Evolutionary conservation across 2,888 invertebrate species (phyloP).

Genomic region (Schizotus pectinicornis): DNA sequence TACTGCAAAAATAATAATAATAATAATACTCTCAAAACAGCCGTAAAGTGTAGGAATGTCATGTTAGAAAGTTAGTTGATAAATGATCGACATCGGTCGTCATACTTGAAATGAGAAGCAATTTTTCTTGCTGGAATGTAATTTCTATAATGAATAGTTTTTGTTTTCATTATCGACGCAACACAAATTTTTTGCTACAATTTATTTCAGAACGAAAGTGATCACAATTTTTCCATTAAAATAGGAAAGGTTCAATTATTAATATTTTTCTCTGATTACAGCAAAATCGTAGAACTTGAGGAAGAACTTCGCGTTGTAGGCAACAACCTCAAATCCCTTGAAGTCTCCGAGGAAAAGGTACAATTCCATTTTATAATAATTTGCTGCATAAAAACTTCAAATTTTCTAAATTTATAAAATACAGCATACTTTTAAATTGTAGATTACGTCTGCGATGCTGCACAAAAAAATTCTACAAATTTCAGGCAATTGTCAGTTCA

Average conservation of each 20-base stretch:
- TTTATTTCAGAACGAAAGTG: neutral
- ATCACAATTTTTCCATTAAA: too few relatives aligned
- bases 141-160: too few relatives aligned
- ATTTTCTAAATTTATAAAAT: too few relatives aligned
- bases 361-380: slow-evolving; percentile 44
- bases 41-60: neutral
- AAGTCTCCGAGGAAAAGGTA: slow-evolving; percentile 99
- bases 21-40: neutral
- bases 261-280: slow-evolving; percentile 55
- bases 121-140: too few relatives aligned
- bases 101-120: too few relatives aligned
- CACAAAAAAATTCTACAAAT: neutral
- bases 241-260: neutral
- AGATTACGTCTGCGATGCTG: too few relatives aligned
- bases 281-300: slow-evolving; percentile 99
- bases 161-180: too few relatives aligned
- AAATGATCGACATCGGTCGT: too few relatives aligned
- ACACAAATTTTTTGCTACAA: neutral
- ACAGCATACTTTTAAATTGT: too few relatives aligned
- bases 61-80: too few relatives aligned
- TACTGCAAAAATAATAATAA: too few relatives aligned
- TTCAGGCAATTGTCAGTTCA: neutral
- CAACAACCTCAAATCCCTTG: slow-evolving; percentile 99
- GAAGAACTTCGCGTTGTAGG: slow-evolving; percentile 99
- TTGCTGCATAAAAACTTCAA: too few relatives aligned